phyloP scores from a whole-genome alignment of 2,113 vertebrate genomes.

The Equus przewalskii region DNA sequence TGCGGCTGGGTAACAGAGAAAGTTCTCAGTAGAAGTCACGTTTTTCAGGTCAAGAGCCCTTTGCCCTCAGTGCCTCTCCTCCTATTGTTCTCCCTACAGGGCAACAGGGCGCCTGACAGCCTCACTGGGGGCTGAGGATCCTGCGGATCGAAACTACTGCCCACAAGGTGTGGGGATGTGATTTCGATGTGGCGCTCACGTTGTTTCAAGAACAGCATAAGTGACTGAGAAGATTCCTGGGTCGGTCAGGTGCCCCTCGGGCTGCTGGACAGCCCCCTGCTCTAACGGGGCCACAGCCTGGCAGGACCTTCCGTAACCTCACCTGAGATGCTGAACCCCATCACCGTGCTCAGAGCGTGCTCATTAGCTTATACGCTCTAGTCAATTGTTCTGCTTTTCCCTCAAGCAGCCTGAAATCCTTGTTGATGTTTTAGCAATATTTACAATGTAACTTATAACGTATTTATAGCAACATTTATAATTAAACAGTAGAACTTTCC shows the following conservation, averaged over 20 bases:
- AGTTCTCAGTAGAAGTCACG: not conserved
- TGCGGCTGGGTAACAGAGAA: not conserved
- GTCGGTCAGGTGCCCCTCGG: accelerated
- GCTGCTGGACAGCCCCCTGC: not conserved
- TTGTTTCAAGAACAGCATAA: not conserved
- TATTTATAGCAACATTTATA: not conserved
- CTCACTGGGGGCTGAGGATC: not conserved
- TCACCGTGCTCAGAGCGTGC: accelerated
- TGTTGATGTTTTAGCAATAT: not conserved
- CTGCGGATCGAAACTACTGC: not conserved
- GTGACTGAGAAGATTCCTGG: not conserved
- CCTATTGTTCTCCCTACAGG: not conserved
- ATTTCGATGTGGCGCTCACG: not conserved
- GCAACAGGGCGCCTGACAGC: not conserved
- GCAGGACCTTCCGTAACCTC: not conserved
- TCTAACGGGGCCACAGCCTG: accelerated
- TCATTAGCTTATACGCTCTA: no score
- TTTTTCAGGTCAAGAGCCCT: not conserved
- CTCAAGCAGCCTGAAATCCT: not conserved
- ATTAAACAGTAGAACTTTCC: not conserved
- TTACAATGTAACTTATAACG: no score
- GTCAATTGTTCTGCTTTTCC: not conserved
- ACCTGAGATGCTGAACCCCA: not conserved
- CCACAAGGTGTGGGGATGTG: not conserved
- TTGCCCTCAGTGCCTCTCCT: not conserved